A percentile compares a stretch with the other conserved stretches of the same genome.
phyloP scores from a whole-genome alignment of 2,797 vertebrate species.

The Chelon auratus region DNA sequence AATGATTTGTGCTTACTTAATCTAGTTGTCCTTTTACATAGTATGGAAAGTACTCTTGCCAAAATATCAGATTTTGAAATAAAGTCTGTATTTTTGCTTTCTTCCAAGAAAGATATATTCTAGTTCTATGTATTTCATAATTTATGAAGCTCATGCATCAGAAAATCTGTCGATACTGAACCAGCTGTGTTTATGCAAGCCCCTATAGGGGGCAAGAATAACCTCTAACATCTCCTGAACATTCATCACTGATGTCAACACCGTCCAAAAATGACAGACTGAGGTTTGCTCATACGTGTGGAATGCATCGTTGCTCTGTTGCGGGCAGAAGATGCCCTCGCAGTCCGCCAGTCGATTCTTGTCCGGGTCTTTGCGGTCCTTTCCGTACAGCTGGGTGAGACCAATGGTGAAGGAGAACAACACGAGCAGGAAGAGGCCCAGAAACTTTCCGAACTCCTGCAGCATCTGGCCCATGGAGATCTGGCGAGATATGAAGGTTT shows the following conservation, averaged over 20 bases:
- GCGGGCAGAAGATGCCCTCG: constrained; percentile 93
- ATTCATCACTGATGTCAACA: constrained; percentile 21
- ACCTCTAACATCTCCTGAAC: constrained; percentile 4
- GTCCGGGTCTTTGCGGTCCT: constrained; percentile 81
- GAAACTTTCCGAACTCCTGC: constrained; percentile 98
- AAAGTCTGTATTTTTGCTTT: not conserved
- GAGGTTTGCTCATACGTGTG: constrained; percentile 88
- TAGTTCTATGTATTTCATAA: not conserved
- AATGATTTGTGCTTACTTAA: too few species aligned
- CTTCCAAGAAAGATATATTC: not conserved
- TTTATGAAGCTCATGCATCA: not conserved
- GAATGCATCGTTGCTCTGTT: constrained; percentile 96
- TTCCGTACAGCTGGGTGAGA: constrained; percentile 97
- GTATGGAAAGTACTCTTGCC: not conserved
- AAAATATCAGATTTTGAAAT: too few species aligned
- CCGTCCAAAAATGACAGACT: not conserved
- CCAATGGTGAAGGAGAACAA: constrained; percentile 99
- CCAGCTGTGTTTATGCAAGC: constrained; percentile 6
- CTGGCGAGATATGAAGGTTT: constrained; percentile 70
- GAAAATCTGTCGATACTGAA: not conserved
- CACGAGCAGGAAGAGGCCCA: constrained; percentile 97
- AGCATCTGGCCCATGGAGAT: constrained; percentile 99
- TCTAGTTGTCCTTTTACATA: not conserved
- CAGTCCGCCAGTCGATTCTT: constrained; percentile 87
- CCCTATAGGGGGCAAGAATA: not conserved